phyloP scores from a whole-genome alignment of 2,797 vertebrate species.

The Anguilla megastoma region DNA sequence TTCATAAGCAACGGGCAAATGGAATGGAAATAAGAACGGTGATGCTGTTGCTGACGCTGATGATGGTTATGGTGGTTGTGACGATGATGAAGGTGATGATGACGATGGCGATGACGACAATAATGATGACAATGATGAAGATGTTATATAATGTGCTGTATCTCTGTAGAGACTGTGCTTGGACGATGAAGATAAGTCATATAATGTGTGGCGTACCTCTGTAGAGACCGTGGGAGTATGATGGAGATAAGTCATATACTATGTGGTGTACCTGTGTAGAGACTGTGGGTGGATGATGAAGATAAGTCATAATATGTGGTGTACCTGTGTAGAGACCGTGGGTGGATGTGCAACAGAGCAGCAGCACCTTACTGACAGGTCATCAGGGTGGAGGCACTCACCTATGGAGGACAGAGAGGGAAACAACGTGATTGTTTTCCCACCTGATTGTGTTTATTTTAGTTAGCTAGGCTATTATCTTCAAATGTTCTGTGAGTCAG shows the following conservation, averaged over 20 bases:
- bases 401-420: neutral
- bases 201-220: neutral
- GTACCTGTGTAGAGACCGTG: neutral
- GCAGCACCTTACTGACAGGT: neutral
- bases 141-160: neutral
- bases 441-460: neutral
- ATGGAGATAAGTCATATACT: constrained; percentile 11
- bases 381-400: neutral
- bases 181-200: neutral
- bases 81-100: neutral
- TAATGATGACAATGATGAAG: neutral
- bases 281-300: neutral
- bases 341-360: constrained; percentile 4
- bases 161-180: neutral
- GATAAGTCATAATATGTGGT: neutral
- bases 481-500: neutral
- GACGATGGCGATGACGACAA: neutral
- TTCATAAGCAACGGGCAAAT: neutral
- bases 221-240: neutral
- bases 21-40: neutral
- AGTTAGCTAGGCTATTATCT: neutral
- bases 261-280: neutral
- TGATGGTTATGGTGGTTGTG: neutral
- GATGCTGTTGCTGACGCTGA: neutral
- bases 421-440: neutral